Percentiles rank a stretch among this genome's conserved stretches.
Conservation (phyloP, 2,113 vertebrate species). For the Anguilla japonica region DNA sequence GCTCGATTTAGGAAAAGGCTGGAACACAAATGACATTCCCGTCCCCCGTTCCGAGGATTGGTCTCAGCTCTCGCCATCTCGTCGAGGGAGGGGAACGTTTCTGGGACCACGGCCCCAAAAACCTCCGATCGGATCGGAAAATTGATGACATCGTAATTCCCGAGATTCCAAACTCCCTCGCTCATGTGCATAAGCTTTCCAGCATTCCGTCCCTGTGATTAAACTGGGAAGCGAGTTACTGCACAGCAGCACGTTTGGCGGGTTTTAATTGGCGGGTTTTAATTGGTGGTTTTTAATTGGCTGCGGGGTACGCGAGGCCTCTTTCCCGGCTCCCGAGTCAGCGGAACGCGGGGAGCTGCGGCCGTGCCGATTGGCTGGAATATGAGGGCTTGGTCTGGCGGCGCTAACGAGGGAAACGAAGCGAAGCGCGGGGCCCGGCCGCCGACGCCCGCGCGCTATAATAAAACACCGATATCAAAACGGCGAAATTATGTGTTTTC, state of each 20-base stretch:
- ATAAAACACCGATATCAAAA: not conserved
- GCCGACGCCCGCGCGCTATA: not conserved
- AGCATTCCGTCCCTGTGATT: slow-evolving; percentile 49
- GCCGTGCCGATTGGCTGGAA: not conserved
- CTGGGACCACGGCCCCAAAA: too few species aligned
- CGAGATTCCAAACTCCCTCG: too few species aligned
- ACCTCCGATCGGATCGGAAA: too few species aligned
- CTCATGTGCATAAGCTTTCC: not conserved
- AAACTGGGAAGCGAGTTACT: slow-evolving; percentile 47
- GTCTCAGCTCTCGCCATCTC: too few species aligned
- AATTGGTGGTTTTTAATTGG: too few species aligned
- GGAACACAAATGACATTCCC: too few species aligned
- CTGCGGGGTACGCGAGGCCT: not conserved
- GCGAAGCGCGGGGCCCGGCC: not conserved
- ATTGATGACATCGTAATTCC: too few species aligned
- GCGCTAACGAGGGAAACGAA: not conserved
- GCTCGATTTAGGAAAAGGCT: too few species aligned
- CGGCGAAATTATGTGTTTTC: not conserved
- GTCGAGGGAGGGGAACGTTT: too few species aligned
- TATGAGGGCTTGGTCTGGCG: not conserved
- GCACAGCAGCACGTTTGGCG: slow-evolving; percentile 29
- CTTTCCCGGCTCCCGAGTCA: slow-evolving; percentile 15
- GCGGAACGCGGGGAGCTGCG: slow-evolving; percentile 18
- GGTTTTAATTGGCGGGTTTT: slow-evolving; percentile 43
- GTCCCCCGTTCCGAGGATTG: too few species aligned